Conservation (phyloP, 1,140 invertebrate genomes). For the Drosophila auraria region DNA sequence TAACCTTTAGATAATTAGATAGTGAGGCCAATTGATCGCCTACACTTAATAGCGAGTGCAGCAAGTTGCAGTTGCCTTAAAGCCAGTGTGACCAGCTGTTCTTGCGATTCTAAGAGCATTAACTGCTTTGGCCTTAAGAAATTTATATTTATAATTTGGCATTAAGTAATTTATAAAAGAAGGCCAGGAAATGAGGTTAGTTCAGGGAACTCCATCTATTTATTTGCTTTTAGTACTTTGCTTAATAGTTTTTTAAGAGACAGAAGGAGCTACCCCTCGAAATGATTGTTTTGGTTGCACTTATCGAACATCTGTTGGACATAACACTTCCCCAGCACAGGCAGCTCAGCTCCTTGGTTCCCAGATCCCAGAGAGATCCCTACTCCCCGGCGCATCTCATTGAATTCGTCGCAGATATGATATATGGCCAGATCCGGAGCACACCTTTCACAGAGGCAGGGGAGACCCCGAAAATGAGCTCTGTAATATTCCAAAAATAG, state of each 20-base stretch:
- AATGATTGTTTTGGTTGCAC: constrained; percentile 27
- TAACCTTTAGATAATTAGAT: too few species aligned
- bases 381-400: constrained; percentile 38
- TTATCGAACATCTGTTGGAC: constrained; percentile 52
- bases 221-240: constrained; percentile 8
- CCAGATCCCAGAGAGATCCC: constrained; percentile 6
- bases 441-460: constrained; percentile 17
- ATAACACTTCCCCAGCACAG: constrained; percentile 35
- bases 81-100: constrained; percentile 12
- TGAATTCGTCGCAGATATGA: constrained; percentile 52
- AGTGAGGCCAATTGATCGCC: too few species aligned
- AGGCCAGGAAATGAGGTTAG: neutral
- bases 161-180: neutral
- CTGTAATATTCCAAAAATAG: constrained; percentile 43
- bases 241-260: constrained; percentile 36
- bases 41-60: too few species aligned
- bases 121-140: too few species aligned
- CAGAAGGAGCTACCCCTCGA: neutral
- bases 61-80: too few species aligned
- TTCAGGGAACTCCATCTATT: neutral
- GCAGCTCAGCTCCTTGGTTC: constrained; percentile 9
- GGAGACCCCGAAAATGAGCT: constrained; percentile 23
- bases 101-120: too few species aligned
- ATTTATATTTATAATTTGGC: too few species aligned
- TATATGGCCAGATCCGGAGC: constrained; percentile 38